Evolutionary conservation across 2,113 vertebrate genomes (phyloP), one percentile per base, ranked within the genome.

Genomic region (Sylvilagus bachmani): DNA sequence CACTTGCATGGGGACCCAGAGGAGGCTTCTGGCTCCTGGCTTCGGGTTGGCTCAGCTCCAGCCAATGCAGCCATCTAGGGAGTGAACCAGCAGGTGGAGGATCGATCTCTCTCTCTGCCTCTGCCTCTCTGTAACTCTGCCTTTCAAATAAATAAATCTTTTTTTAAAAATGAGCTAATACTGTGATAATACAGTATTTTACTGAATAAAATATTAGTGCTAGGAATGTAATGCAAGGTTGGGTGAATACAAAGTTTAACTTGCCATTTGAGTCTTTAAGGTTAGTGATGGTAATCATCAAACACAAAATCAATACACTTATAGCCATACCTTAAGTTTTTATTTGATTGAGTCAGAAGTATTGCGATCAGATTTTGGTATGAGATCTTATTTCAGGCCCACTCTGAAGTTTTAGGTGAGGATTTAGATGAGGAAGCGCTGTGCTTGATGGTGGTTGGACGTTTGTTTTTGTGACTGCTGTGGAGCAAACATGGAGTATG

Each of bases 391-490:
- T 73, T 93, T 83, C 29, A 93, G 53, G 14, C 79, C 94, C 44
- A 82, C 27, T 82, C 27, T 84, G 69, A 94, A 91, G 61, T 79
- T 80, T 80, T 91, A 91, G 24, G 12, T 80, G 33, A 44, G 44
- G 44, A 58, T 58, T 14, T 58, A 21, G 55, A 6, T 58, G 19
- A 93, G 61, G n/a, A 93, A 91, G 22, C 44, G 17, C 51, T 91
- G 4, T 74, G 49, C 49, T 69, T 86, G 53, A 36, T 92, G 21
- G 53, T 86, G 89, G 17, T 5, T 93, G 38, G 16, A 85, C 27
- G 10, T 95, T 88, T 92, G 74, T 74, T 93, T 95, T 67, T 90
- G 13, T 94, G 74, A 14, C n/a, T 84, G 6, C 31, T 86, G 24
- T 67, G 67, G 8, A 92, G 24, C 33, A 62, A 75, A 96, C 92